Evolutionary conservation across 2,113 vertebrate genomes (phyloP), one percentile per base, ranked within the genome.

Genomic region (Oophaga pumilio): DNA sequence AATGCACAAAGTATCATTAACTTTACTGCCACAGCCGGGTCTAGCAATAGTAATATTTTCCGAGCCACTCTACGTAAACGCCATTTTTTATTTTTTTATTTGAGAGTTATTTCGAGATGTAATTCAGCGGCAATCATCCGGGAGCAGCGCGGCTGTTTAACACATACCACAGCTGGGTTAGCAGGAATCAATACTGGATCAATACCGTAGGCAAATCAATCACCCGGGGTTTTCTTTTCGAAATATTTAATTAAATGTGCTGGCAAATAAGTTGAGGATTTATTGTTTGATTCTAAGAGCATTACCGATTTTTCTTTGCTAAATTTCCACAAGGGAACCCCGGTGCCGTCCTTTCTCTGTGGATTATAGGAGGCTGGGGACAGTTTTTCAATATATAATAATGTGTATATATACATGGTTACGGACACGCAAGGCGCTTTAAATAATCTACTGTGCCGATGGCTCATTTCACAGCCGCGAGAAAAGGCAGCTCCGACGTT

Each of bases 171-270:
- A 93, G 93, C 92, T 91, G 94, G 94, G 91, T 92, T 93, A 93
- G 95, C 93, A 91, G 92, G 90, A 93, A 96, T 98, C 95, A 84
- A 97, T 97, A 93, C 28, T 89, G 91, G 95, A 96, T 97, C 96
- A 94, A 97, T 96, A 92, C 80, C 26, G 93, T 91, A 95, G 94
- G 93, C 91, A 85, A 97, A 96, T 97, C 96, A 97, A 97, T 97
- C 96, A 94, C 91, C 90, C 85, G 91, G 92, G 95, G 95, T 96
- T 97, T 96, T 96, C 96, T 97, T 97, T 95, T 93, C 91, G 92
- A 96, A 97, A 96, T 97, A 96, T 96, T 97, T 97, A 96, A 96
- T 97, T 97, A 97, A 96, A 96, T 95, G 96, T 91, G 93, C 92
- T 97, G 94, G 95, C 94, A 94, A 96, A 96, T 96, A 96, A 96